Evolutionary conservation across 2,113 vertebrate genomes (phyloP).

Genomic region (Polypterus bichir): DNA sequence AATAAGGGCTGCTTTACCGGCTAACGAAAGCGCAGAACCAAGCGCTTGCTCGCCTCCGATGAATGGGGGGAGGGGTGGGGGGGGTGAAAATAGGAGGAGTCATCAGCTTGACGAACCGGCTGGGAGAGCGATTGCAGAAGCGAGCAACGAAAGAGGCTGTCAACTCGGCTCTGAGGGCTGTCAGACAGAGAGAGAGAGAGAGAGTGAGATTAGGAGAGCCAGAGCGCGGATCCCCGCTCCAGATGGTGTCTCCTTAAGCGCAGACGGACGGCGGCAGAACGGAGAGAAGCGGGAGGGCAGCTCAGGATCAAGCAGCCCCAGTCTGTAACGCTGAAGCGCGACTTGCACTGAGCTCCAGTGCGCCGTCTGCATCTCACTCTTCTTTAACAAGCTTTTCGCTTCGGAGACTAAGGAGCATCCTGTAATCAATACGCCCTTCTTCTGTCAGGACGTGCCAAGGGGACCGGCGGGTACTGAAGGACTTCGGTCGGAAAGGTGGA

Average conservation of each 20-base stretch:
- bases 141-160: conserved; percentile 24
- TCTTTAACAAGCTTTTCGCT: too few relatives aligned
- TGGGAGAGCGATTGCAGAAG: conserved; percentile 18
- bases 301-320: conserved; percentile 19
- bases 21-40: too few relatives aligned
- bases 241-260: conserved; percentile 62
- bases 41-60: too few relatives aligned
- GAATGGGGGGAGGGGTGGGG: neutral
- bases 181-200: conserved; percentile 24
- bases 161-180: conserved; percentile 24
- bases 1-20: too few relatives aligned
- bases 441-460: too few relatives aligned
- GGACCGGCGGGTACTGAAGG: too few relatives aligned
- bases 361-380: too few relatives aligned
- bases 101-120: conserved; percentile 9
- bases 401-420: too few relatives aligned
- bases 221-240: conserved; percentile 37
- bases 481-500: too few relatives aligned
- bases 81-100: conserved; percentile 6
- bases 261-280: conserved; percentile 57
- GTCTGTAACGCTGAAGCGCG: too few relatives aligned
- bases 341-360: too few relatives aligned
- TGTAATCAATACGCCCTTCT: too few relatives aligned
- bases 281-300: conserved; percentile 42
- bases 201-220: conserved; percentile 32